Evolutionary conservation across 1,140 invertebrate genomes (phyloP).

Genomic region (Cotesia chilonis): DNA sequence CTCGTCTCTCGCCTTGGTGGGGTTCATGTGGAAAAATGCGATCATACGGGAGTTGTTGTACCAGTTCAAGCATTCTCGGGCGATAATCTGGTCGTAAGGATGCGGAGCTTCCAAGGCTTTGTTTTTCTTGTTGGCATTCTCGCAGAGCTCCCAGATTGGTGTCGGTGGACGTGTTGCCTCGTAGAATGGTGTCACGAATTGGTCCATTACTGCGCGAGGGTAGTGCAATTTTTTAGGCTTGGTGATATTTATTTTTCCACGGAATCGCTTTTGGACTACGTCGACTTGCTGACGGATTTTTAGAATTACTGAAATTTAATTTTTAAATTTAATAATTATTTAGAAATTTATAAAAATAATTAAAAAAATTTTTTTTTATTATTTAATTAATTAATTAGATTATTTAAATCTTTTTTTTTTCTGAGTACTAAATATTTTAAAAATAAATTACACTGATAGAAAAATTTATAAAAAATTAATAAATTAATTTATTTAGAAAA

Average conservation of each 20-base stretch:
- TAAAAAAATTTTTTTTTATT: too few relatives aligned
- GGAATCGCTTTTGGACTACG: slow-evolving; percentile 71
- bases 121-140: slow-evolving; percentile 36
- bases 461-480: too few relatives aligned
- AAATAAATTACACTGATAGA: too few relatives aligned
- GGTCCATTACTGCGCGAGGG: slow-evolving; percentile 69
- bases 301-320: slow-evolving; percentile 53
- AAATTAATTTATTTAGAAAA: too few relatives aligned
- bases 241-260: slow-evolving; percentile 79
- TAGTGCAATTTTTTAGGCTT: slow-evolving; percentile 74
- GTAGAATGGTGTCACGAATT: slow-evolving; percentile 71
- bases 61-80: slow-evolving; percentile 73
- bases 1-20: slow-evolving; percentile 69
- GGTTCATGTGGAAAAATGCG: slow-evolving; percentile 75
- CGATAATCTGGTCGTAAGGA: slow-evolving; percentile 76
- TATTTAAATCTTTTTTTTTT: too few relatives aligned
- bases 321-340: not conserved
- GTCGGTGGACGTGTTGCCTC: slow-evolving; percentile 55
- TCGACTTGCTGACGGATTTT: slow-evolving; percentile 51
- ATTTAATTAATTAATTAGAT: too few relatives aligned
- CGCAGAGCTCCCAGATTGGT: slow-evolving; percentile 54
- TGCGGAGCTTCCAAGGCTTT: slow-evolving; percentile 62
- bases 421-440: too few relatives aligned
- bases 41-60: slow-evolving; percentile 76
- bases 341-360: slow-evolving; percentile 5